Evolutionary conservation across 1,140 invertebrate genomes (phyloP), one percentile per base, ranked within the genome.

Genomic region (Capitella teleta): DNA sequence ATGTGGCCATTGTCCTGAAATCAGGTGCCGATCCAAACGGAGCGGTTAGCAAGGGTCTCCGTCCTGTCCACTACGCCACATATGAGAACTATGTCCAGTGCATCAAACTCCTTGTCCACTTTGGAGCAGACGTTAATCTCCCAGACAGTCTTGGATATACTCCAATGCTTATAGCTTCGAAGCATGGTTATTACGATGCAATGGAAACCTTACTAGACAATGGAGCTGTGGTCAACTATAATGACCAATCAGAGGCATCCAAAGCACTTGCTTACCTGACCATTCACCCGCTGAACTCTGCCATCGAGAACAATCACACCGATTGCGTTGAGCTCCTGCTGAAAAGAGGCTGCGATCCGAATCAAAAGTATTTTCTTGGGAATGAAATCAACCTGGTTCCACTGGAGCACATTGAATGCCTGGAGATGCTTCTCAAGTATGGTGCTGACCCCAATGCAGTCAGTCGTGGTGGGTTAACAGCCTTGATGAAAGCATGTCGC

Each of bases 91-190:
- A 92, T 67, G 74, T 80, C 28, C 86, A 88, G 60, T 87, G 86
- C 0, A 83, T 85, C 0, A 48, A 49, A 36, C 34, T 67, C 28
- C 61, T 74, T 19, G 42, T 74, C 2, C 61, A 64, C 8, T 43
- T 57, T 76, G 83, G 83, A 5, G 83, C 85, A 3, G 81, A 88
- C 63, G 83, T 91, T 16, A 89, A 92, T 70, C 83, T 84, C 0
- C 79, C 79, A 8, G 88, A 93, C 62, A 87, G 91, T 59, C 87
- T 87, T 56, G 89, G 88, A 0, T 92, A 91, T 68, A 87, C 86
- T 38, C 83, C 88, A 1, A 71, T 92, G 37, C 89, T 92, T 72
- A 74, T 92, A 30, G 84, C 85, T 28, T 83, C 87, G 2, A 85
- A 92, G 55, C 84, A 87, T 60, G 87, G 87, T 69, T 82, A 74